These are phyloP conservation scores for Microtus pennsylvanicus DNA, from an alignment of 2,113 vertebrate genomes.

Conservation along the genomic window DNA sequence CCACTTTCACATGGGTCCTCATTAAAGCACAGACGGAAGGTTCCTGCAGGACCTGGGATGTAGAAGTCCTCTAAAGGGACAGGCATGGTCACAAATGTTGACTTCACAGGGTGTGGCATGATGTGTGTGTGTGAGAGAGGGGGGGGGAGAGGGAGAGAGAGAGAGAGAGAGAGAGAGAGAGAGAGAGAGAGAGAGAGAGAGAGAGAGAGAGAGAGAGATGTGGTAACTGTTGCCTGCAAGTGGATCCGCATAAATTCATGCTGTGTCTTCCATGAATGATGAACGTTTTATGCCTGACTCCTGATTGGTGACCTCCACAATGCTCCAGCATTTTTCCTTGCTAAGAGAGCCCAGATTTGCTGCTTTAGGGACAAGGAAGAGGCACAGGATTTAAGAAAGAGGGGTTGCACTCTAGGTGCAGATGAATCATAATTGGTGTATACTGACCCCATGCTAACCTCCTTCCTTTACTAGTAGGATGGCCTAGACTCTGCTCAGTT, in stretches of 20 bases:
- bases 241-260: not conserved
- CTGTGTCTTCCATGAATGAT: not conserved
- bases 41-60: not conserved
- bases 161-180: too few species aligned
- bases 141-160: accelerated
- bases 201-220: not conserved
- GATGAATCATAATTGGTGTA: not conserved
- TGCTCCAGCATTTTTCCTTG: not conserved
- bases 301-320: not conserved
- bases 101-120: not conserved
- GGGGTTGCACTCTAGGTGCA: not conserved
- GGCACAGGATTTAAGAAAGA: not conserved
- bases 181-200: too few species aligned
- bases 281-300: not conserved
- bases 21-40: not conserved
- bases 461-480: slow-evolving; percentile 10
- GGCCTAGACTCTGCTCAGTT: not conserved
- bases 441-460: not conserved
- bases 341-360: not conserved
- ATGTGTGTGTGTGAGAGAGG: not conserved
- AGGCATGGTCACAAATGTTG: slow-evolving; percentile 1
- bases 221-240: not conserved
- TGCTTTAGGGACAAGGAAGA: not conserved
- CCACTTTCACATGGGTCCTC: not conserved
- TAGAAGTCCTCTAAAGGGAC: not conserved